Base-by-base conservation (phyloP, 2,113 vertebrate species). In the Deroptyus accipitrinus region DNA sequence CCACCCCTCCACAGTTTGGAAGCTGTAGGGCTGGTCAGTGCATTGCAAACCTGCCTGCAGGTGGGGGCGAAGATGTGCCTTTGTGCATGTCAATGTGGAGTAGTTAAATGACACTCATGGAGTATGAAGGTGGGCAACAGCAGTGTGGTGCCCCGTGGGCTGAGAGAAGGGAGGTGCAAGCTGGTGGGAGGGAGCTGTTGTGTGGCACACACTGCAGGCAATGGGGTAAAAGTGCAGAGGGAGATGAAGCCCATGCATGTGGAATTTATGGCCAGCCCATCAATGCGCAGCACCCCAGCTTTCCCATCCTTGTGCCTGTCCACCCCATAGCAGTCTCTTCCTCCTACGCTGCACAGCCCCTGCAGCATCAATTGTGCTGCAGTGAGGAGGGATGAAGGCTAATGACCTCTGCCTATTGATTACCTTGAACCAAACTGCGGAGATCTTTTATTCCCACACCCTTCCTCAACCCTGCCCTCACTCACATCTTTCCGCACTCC, bases 191-290 rank as follows among this genome's bases (percentile, higher is more conserved):
- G 28, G 11, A 23, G 16, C 6, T 49, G 35, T 42, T 52, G n/a
- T 0, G 0, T 18, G 51, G 42, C 42, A 78, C 54, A 15, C 7
- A 2, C 66, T 8, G 46, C 4, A 49, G 31, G 9, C 1, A 0
- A 33, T 1, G 22, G n/a, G 64, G n/a, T 55, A 9, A 1, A 66
- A 51, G 42, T 6, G 22, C 57, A 59, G 66, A 8, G 16, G 27
- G 61, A 90, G 42, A 23, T 39, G 39, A 39, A 69, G 67, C 13
- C 23, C 27, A 0, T 22, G 27, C 24, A 3, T 1, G 5, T 39
- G 59, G 39, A 30, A 7, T 46, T 39, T 23, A n/a, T 10, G 44
- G 41, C 13, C 59, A 69, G 69, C 41, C 57, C 41, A 33, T 31
- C 39, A 2, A 10, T 3, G 22, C 41, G 19, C 24, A 13, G 49